Conservation (phyloP, 2,113 vertebrate genomes). For the Epinephelus lanceolatus region DNA sequence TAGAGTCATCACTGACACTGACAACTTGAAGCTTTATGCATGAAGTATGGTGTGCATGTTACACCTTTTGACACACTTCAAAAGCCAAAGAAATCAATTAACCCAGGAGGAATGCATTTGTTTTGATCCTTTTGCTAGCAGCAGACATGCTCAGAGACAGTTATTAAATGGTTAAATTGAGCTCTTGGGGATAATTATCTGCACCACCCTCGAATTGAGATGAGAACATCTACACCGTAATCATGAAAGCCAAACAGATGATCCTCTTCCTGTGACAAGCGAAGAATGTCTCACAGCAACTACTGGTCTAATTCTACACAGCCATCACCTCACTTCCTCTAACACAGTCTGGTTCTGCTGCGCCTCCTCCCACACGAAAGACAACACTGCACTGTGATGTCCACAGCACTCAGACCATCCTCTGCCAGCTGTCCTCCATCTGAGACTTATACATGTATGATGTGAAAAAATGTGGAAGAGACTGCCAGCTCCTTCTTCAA, state of each 20-base stretch:
- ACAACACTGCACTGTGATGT: slow-evolving; percentile 32
- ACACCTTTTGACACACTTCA: slow-evolving; percentile 46
- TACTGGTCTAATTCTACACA: slow-evolving; percentile 47
- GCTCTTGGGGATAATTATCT: slow-evolving; percentile 44
- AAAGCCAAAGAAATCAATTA: slow-evolving; percentile 37
- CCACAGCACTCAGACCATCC: slow-evolving; percentile 38
- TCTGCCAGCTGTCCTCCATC: slow-evolving; percentile 65
- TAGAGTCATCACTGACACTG: slow-evolving; percentile 54
- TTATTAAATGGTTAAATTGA: slow-evolving; percentile 49
- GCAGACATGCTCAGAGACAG: slow-evolving; percentile 13
- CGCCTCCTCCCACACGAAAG: slow-evolving; percentile 59
- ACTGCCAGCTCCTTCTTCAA: slow-evolving; percentile 41
- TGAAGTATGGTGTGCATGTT: slow-evolving; percentile 38
- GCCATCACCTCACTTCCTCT: slow-evolving; percentile 52
- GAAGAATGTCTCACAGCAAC: slow-evolving; percentile 43
- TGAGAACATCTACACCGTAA: slow-evolving; percentile 50
- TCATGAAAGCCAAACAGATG: slow-evolving; percentile 40
- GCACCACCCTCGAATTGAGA: slow-evolving; percentile 21
- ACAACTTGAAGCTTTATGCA: slow-evolving; percentile 58
- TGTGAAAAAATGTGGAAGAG: slow-evolving; percentile 32
- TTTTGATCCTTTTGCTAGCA: slow-evolving; percentile 29
- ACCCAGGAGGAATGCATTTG: background rate
- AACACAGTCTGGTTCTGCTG: slow-evolving; percentile 41
- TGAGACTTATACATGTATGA: slow-evolving; percentile 33
- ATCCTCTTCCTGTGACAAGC: slow-evolving; percentile 49